A percentile compares a stretch with the other conserved stretches of the same genome.
Evolutionary conservation across 2,888 invertebrate species (phyloP).

Genomic region (Eristalis pertinax): DNA sequence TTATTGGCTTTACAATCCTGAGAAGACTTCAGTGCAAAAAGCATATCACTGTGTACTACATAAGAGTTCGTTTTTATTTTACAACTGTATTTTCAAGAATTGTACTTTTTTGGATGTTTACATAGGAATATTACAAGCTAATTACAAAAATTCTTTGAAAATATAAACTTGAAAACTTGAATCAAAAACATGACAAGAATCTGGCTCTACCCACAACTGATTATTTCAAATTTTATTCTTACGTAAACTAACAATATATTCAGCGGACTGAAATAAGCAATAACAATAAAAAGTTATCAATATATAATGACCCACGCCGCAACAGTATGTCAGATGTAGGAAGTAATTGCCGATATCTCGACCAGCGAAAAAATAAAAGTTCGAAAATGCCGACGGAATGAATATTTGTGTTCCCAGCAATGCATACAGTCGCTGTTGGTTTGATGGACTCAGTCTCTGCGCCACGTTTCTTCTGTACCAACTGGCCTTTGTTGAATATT

Average conservation of each 20-base stretch:
- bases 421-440: conserved; percentile 86
- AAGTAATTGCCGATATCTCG: conserved; percentile 88
- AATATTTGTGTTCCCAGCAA: conserved; percentile 88
- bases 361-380: conserved; percentile 93
- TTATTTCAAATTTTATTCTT: conserved; percentile 3
- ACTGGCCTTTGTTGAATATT: conserved; percentile 81
- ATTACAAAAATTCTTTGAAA: conserved; percentile 29
- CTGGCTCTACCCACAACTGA: conserved; percentile 29
- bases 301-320: conserved; percentile 78
- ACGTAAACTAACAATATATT: conserved; percentile 69
- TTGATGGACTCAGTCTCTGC: conserved; percentile 81
- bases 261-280: conserved; percentile 80
- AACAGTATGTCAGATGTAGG: conserved; percentile 83
- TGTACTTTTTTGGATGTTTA: background rate
- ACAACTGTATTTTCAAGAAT: too few species aligned
- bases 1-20: too few species aligned
- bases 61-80: background rate
- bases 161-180: conserved; percentile 8
- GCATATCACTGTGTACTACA: background rate
- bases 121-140: background rate
- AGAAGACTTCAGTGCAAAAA: too few species aligned
- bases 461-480: conserved; percentile 82
- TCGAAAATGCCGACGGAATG: conserved; percentile 90
- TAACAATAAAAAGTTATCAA: conserved; percentile 79
- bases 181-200: conserved; percentile 57